Evolutionary conservation across 37 sponge, comb jelly and placozoan genomes (phyloP).

Genomic region (Amphimedon queenslandica): DNA sequence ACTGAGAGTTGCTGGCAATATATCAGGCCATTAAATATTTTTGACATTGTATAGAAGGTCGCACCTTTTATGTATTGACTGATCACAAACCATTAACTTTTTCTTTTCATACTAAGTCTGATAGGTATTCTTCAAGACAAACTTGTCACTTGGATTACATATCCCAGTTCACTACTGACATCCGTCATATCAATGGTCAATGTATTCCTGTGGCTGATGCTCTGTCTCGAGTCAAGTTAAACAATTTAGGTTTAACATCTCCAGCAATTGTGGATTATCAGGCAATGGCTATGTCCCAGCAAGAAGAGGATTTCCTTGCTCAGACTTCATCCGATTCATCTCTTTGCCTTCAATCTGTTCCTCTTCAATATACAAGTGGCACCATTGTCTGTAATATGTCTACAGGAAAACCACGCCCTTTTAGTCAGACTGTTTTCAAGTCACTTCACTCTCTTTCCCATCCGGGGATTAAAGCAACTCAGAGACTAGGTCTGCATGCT

Average conservation of each 20-base stretch:
- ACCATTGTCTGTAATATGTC: no score
- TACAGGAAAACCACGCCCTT: conserved; percentile 35
- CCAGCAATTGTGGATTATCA: neutral
- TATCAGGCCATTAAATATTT: conserved; percentile 54
- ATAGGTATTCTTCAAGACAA: conserved; percentile 46
- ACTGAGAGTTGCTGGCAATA: conserved; percentile 29
- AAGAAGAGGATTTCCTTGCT: no score
- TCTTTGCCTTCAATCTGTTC: conserved; percentile 15
- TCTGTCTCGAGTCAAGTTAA: no score
- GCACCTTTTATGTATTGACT: no score
- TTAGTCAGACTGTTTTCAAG: no score
- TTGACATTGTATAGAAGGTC: conserved; percentile 45
- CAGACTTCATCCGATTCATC: conserved; percentile 4
- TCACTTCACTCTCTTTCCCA: no score
- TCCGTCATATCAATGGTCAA: conserved; percentile 23
- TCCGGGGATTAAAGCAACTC: conserved; percentile 50
- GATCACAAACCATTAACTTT: conserved; percentile 67
- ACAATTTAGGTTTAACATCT: neutral
- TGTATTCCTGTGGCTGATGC: no score
- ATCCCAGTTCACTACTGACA: conserved; percentile 57
- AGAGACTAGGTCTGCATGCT: no score
- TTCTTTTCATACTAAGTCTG: no score
- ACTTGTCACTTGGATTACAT: no score
- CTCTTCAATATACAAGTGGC: conserved; percentile 1
- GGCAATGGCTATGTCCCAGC: neutral